These are phyloP conservation scores for Drosophila dives DNA, from an alignment of 2,888 invertebrate species.

Conservation along the genomic window DNA sequence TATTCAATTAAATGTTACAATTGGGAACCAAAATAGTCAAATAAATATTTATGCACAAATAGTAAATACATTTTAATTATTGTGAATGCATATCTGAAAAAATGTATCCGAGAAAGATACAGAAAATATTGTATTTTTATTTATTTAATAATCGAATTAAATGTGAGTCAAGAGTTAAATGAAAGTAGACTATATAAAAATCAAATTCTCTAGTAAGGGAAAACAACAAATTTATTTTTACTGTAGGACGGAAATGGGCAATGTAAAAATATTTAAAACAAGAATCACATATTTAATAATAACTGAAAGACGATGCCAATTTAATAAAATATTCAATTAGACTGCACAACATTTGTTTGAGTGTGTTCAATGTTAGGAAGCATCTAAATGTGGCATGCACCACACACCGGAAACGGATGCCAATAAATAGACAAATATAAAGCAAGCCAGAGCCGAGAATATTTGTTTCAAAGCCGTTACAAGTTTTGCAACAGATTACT, in stretches of 20 bases:
- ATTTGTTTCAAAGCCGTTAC: constrained; percentile 10
- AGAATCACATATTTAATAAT: background rate
- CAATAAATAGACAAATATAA: constrained; percentile 5
- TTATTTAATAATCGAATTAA: background rate
- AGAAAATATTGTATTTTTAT: background rate
- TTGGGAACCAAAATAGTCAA: constrained; percentile 31
- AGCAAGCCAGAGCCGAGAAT: constrained; percentile 9
- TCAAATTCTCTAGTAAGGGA: background rate
- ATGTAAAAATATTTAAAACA: background rate
- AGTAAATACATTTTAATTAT: background rate
- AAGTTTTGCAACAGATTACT: background rate
- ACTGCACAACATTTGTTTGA: background rate
- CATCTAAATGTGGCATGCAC: background rate
- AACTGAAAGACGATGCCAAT: background rate
- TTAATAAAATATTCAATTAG: constrained; percentile 5
- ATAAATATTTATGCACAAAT: background rate
- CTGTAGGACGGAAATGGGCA: background rate
- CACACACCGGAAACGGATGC: constrained; percentile 17
- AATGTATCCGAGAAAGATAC: background rate
- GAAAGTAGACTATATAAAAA: background rate
- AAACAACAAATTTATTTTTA: background rate
- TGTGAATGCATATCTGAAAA: background rate
- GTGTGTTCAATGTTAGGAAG: background rate
- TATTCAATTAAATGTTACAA: constrained; percentile 68
- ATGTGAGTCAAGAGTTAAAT: background rate